Conservation (phyloP, 2,888 invertebrate genomes). For the Acrobasis consociella region DNA sequence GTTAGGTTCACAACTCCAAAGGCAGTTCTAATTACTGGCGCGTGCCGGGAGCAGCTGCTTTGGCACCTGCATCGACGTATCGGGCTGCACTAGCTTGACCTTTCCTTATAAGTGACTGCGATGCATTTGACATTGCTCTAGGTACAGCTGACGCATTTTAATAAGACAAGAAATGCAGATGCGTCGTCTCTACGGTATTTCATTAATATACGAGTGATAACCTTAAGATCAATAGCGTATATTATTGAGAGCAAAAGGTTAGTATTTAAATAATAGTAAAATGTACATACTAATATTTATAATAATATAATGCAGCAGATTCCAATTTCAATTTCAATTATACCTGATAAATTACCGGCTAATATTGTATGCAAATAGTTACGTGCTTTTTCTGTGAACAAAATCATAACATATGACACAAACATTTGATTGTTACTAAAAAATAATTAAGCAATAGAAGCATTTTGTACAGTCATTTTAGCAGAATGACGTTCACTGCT, state of each 20-base stretch:
- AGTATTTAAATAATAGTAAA: background rate
- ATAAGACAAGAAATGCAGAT: slow-evolving; percentile 30
- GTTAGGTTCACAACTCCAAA: background rate
- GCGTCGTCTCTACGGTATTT: slow-evolving; percentile 19
- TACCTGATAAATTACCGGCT: too few relatives aligned
- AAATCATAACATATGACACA: too few relatives aligned
- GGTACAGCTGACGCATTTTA: slow-evolving; percentile 30
- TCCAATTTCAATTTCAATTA: background rate
- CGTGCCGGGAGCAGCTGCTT: slow-evolving; percentile 34
- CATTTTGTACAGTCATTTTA: too few relatives aligned
- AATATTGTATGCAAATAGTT: too few relatives aligned
- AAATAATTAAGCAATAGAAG: too few relatives aligned
- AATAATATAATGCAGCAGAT: background rate
- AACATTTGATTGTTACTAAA: too few relatives aligned
- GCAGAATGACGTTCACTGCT: too few relatives aligned
- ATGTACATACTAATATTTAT: too few relatives aligned
- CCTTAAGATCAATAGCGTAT: background rate
- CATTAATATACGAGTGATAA: slow-evolving; percentile 6
- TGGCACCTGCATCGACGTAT: slow-evolving; percentile 18
- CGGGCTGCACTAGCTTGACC: slow-evolving; percentile 52
- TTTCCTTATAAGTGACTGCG: slow-evolving; percentile 42
- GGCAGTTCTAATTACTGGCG: slow-evolving; percentile 31
- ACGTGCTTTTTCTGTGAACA: too few relatives aligned
- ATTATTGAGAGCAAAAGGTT: background rate
- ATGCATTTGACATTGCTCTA: slow-evolving; percentile 38